These are phyloP conservation scores for Brachynemurus nebulosus DNA, from an alignment of 2,888 invertebrate genomes.

Conservation along the genomic window DNA sequence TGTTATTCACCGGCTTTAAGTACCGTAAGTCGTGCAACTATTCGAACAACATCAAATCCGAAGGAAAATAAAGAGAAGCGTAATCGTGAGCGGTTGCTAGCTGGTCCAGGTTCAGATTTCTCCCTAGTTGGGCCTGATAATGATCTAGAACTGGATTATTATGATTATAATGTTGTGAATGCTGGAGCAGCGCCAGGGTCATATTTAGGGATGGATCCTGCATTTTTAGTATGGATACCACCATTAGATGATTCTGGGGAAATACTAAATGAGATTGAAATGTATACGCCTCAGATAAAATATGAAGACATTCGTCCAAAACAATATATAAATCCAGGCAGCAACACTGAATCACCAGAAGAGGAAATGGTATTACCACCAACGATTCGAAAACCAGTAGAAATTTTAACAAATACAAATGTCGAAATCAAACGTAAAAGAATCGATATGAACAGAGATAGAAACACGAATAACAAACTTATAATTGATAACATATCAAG, in stretches of 20 bases:
- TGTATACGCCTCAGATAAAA: slow-evolving; percentile 33
- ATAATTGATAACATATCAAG: neutral
- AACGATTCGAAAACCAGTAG: slow-evolving; percentile 12
- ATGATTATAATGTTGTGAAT: slow-evolving; percentile 79
- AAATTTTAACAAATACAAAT: too few species aligned
- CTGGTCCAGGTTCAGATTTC: slow-evolving; percentile 59
- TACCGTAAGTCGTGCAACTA: slow-evolving; percentile 48
- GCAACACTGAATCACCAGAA: slow-evolving; percentile 53
- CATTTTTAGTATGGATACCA: slow-evolving; percentile 77
- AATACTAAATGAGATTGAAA: slow-evolving; percentile 44
- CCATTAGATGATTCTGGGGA: slow-evolving; percentile 56
- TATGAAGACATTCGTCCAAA: slow-evolving; percentile 30
- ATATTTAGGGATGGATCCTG: slow-evolving; percentile 79
- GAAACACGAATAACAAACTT: too few species aligned
- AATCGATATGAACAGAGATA: too few species aligned
- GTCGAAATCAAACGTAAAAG: neutral
- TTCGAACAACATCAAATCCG: slow-evolving; percentile 45
- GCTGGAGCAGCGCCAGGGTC: slow-evolving; percentile 73
- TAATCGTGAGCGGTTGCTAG: slow-evolving; percentile 54
- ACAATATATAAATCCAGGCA: slow-evolving; percentile 41
- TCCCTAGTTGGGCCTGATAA: slow-evolving; percentile 57
- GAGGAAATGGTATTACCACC: slow-evolving; percentile 37
- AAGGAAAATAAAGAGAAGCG: slow-evolving; percentile 68
- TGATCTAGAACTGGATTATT: slow-evolving; percentile 75
- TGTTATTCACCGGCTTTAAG: slow-evolving; percentile 58